Evolutionary conservation across 1,140 invertebrate species (phyloP).

Genomic region (Zaprionus vittiger): DNA sequence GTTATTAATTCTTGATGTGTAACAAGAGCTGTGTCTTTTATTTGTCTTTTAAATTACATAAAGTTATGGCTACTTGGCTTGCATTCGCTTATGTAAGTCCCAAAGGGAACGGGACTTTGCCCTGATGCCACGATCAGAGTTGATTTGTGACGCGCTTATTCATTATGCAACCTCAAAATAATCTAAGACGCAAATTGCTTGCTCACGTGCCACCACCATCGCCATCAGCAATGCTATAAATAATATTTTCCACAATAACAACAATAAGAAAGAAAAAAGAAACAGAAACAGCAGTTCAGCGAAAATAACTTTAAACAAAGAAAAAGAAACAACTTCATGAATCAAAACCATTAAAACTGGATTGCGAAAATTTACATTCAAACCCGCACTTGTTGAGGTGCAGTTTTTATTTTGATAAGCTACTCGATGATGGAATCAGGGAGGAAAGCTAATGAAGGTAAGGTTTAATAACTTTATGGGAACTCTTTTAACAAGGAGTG

Average conservation of each 20-base stretch:
- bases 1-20: constrained; percentile 66
- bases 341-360: constrained; percentile 1
- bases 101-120: constrained; percentile 6
- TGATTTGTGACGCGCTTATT: constrained; percentile 34
- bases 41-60: not conserved
- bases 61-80: not conserved
- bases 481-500: no score
- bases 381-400: constrained; percentile 8
- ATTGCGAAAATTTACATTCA: not conserved
- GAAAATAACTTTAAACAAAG: constrained; percentile 32
- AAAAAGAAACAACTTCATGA: not conserved
- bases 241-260: constrained; percentile 38
- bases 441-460: no score
- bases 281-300: constrained; percentile 3
- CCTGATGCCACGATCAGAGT: constrained; percentile 4
- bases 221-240: constrained; percentile 46
- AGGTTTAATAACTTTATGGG: not conserved
- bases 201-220: constrained; percentile 61
- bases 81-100: constrained; percentile 14
- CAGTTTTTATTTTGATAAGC: constrained; percentile 13
- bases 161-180: constrained; percentile 42
- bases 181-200: constrained; percentile 60
- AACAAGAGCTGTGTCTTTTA: constrained; percentile 5
- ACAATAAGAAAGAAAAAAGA: constrained; percentile 5
- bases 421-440: not conserved